A percentile compares a stretch with the other conserved stretches of the same genome.
Conservation (phyloP, 2,888 invertebrate species). For the Proisotoma minuta region DNA sequence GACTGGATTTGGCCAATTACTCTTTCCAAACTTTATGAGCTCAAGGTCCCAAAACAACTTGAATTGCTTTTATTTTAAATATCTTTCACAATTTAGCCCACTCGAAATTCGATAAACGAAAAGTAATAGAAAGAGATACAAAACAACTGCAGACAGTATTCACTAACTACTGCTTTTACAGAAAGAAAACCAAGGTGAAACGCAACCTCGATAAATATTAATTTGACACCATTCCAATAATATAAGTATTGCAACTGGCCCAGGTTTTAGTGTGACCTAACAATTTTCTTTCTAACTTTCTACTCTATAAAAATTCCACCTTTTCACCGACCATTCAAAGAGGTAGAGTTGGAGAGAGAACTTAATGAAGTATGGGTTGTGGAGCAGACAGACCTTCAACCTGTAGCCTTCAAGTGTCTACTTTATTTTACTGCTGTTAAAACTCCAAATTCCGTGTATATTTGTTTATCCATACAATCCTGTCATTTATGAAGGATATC, state of each 20-base stretch:
- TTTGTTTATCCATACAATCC: not conserved
- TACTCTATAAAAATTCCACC: not conserved
- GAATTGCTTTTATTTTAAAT: not conserved
- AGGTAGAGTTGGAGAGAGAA: not conserved
- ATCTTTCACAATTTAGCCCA: not conserved
- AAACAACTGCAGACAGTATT: not conserved
- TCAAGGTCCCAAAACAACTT: too few species aligned
- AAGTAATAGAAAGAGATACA: not conserved
- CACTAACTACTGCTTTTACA: not conserved
- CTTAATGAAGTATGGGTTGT: not conserved
- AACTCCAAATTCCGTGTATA: not conserved
- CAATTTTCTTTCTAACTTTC: not conserved
- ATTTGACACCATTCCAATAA: not conserved
- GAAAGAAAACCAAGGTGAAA: not conserved
- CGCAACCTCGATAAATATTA: slow-evolving; percentile 2
- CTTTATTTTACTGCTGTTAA: not conserved
- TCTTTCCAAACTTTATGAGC: too few species aligned
- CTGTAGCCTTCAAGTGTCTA: slow-evolving; percentile 3
- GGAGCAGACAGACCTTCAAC: not conserved
- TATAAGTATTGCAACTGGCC: too few species aligned
- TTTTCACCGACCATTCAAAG: not conserved
- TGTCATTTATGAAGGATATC: slow-evolving; percentile 1
- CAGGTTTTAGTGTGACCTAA: too few species aligned
- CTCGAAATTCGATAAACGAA: not conserved
- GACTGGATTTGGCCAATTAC: too few species aligned